Percentiles rank a stretch among this genome's conserved stretches.
These are phyloP conservation scores for Pipistrellus pipistrellus DNA, from an alignment of 2,797 vertebrate species.

Conservation along the genomic window DNA sequence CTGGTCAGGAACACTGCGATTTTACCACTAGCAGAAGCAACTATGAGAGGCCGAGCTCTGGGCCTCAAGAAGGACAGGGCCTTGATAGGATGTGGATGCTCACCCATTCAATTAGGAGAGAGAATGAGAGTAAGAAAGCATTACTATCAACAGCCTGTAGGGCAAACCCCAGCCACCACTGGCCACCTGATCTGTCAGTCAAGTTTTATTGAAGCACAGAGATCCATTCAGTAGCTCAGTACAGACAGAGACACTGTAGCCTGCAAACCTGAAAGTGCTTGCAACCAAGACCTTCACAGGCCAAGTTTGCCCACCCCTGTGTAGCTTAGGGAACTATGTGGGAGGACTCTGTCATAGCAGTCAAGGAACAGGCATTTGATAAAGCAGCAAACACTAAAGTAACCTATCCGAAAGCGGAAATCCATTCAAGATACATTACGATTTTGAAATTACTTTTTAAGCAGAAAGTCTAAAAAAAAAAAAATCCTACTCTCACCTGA, in stretches of 20 bases:
- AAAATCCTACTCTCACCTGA: background rate
- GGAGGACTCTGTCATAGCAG: background rate
- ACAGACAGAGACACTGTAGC: background rate
- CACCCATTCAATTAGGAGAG: background rate
- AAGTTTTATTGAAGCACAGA: background rate
- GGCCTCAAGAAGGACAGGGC: background rate
- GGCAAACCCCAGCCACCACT: fast-evolving
- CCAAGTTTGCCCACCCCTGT: background rate
- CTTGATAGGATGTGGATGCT: background rate
- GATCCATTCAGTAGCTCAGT: background rate
- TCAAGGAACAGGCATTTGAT: background rate
- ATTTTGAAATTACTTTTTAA: conserved; percentile 43
- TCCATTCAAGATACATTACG: background rate
- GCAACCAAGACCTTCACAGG: too few species aligned
- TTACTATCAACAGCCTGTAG: background rate
- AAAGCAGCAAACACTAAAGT: background rate
- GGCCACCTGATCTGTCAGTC: background rate
- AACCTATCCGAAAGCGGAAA: background rate
- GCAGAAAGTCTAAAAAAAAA: background rate
- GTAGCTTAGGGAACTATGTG: background rate
- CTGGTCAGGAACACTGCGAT: background rate
- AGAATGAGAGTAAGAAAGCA: background rate
- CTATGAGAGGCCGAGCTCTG: background rate
- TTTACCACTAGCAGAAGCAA: background rate
- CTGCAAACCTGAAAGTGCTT: background rate